Conservation (phyloP, 2,797 vertebrate species). For the Petrocephalus sullivani region DNA sequence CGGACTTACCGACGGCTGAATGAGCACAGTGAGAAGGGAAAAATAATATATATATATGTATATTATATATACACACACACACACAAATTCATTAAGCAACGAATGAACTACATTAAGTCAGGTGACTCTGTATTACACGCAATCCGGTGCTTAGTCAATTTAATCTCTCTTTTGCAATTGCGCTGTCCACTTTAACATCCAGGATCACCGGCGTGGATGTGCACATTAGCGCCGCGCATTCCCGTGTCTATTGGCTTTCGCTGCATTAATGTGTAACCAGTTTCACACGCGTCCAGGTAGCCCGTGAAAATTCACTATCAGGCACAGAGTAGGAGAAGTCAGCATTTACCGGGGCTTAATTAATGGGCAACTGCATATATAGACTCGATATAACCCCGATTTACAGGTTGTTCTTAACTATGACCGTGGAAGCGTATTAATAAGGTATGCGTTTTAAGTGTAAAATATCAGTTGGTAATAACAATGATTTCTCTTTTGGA, state of each 20-base stretch:
- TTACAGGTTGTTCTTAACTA: not conserved
- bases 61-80: too few species aligned
- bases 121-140: not conserved
- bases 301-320: not conserved
- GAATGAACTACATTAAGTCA: not conserved
- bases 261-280: not conserved
- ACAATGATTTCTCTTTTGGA: not conserved
- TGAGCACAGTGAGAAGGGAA: not conserved
- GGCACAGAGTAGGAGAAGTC: not conserved
- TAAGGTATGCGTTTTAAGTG: not conserved
- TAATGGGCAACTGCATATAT: not conserved
- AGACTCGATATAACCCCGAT: not conserved
- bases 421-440: not conserved
- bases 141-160: not conserved
- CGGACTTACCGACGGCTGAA: not conserved
- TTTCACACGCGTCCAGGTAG: not conserved
- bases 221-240: not conserved
- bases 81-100: not conserved
- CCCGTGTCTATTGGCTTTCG: not conserved
- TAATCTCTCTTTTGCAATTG: slow-evolving; percentile 11
- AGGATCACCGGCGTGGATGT: not conserved
- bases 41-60: not conserved
- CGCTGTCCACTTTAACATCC: not conserved
- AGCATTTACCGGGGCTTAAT: not conserved
- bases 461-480: not conserved